Conservation (phyloP, 2,797 vertebrate species). For the Taeniopygia guttata region DNA sequence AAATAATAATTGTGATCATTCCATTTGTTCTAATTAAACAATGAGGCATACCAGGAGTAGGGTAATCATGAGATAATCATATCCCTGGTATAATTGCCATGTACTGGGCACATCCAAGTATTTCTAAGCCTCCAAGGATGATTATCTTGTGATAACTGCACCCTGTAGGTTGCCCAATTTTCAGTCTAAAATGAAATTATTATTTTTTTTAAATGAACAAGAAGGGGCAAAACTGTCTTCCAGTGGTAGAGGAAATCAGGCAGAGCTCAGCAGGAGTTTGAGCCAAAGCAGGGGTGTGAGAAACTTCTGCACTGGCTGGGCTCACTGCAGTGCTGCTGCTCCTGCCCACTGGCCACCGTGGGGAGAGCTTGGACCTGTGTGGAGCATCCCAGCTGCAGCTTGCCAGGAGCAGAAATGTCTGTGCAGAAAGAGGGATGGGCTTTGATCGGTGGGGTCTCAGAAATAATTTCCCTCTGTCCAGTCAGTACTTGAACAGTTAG, state of each 20-base stretch:
- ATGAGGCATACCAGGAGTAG: conserved; percentile 62
- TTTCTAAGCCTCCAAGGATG: conserved; percentile 55
- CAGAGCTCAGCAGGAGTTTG: neutral
- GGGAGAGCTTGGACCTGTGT: neutral
- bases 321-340: neutral
- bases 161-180: conserved; percentile 63
- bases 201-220: conserved; percentile 28
- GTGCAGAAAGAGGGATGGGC: neutral
- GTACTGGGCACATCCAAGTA: conserved; percentile 63
- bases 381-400: neutral
- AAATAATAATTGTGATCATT: conserved; percentile 73
- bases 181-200: conserved; percentile 42
- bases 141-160: conserved; percentile 64
- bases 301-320: neutral
- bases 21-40: conserved; percentile 75
- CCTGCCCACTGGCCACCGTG: neutral
- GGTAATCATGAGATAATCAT: conserved; percentile 72
- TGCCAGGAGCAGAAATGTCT: fast-evolving
- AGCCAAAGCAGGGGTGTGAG: neutral
- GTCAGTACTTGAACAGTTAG: neutral
- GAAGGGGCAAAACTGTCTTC: neutral
- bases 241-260: neutral
- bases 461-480: neutral
- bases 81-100: conserved; percentile 64
- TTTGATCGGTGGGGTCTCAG: neutral